Conservation (phyloP, 2,113 vertebrate genomes). For the Esox niger region DNA sequence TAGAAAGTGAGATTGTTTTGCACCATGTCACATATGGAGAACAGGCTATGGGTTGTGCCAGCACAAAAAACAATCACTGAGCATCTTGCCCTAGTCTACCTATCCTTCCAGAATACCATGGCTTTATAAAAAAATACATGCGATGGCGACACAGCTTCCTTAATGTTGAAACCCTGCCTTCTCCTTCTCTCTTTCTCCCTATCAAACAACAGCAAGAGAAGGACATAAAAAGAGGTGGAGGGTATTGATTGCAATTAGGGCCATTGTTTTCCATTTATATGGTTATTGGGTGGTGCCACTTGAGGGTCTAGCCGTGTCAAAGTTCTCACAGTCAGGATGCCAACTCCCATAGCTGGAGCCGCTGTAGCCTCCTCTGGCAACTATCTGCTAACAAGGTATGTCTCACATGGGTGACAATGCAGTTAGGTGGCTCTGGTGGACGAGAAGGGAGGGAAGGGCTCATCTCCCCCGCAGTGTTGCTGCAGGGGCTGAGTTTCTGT, state of each 20-base stretch:
- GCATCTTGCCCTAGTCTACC: conserved; percentile 21
- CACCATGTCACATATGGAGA: conserved; percentile 38
- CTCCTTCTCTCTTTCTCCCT: conserved; percentile 12
- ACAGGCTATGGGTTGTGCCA: conserved; percentile 30
- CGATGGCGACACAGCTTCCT: conserved; percentile 1
- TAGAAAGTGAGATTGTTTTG: conserved; percentile 38
- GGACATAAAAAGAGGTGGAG: conserved; percentile 54
- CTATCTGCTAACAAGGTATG: conserved; percentile 83
- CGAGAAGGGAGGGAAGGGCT: conserved; percentile 47
- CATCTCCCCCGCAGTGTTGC: conserved; percentile 72
- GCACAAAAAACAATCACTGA: conserved; percentile 31
- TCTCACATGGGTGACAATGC: conserved; percentile 80
- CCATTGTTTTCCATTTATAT: conserved; percentile 78
- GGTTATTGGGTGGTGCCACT: conserved; percentile 74
- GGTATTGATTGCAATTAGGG: conserved; percentile 70
- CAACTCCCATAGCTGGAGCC: conserved; percentile 55
- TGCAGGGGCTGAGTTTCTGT: conserved; percentile 53
- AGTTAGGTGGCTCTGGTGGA: conserved; percentile 57
- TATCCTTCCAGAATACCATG: conserved; percentile 21
- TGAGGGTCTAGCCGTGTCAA: conserved; percentile 54
- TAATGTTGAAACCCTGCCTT: conserved; percentile 44
- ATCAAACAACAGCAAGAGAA: conserved; percentile 28
- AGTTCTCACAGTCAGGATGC: conserved; percentile 75
- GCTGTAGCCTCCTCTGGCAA: conserved; percentile 71
- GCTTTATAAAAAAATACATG: conserved; percentile 59